phyloP scores from a whole-genome alignment of 2,888 invertebrate species.

The Caenorhabditis auriculariae region DNA sequence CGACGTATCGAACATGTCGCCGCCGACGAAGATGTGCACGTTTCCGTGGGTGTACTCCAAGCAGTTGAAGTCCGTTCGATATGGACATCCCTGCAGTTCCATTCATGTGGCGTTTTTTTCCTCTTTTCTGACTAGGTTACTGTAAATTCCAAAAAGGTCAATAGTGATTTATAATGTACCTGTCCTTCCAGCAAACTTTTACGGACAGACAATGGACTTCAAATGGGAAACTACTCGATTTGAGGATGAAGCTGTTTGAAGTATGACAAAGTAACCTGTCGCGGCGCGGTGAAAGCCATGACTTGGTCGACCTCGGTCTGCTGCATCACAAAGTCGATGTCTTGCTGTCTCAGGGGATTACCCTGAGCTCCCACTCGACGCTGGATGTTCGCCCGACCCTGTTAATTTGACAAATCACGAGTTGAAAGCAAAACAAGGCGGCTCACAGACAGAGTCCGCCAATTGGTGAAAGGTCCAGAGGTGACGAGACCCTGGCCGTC shows the following conservation, averaged over 20 bases:
- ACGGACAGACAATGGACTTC: neutral
- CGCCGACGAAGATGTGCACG: constrained; percentile 54
- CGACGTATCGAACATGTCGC: constrained; percentile 49
- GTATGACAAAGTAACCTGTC: constrained; percentile 13
- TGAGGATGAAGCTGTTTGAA: no score
- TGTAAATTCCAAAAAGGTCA: no score
- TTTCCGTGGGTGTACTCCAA: constrained; percentile 53
- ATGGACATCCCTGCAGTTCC: constrained; percentile 36
- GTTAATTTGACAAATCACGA: neutral
- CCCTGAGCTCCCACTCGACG: constrained; percentile 47
- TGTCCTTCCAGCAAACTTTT: neutral
- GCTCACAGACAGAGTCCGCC: constrained; percentile 43
- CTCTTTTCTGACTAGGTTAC: no score
- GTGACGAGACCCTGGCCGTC: constrained; percentile 23
- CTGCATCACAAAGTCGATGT: constrained; percentile 45
- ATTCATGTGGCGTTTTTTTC: no score
- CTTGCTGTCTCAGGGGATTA: constrained; percentile 29
- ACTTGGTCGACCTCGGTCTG: constrained; percentile 52
- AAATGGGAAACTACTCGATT: no score
- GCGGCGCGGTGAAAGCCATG: constrained; percentile 53
- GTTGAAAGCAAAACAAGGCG: no score
- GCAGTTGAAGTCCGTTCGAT: constrained; percentile 46
- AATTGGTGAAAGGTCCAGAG: constrained; percentile 46
- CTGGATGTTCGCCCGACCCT: constrained; percentile 33
- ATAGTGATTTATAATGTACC: neutral